phyloP scores from a whole-genome alignment of 1,140 invertebrate genomes.

The Bathynomus jamesi region DNA sequence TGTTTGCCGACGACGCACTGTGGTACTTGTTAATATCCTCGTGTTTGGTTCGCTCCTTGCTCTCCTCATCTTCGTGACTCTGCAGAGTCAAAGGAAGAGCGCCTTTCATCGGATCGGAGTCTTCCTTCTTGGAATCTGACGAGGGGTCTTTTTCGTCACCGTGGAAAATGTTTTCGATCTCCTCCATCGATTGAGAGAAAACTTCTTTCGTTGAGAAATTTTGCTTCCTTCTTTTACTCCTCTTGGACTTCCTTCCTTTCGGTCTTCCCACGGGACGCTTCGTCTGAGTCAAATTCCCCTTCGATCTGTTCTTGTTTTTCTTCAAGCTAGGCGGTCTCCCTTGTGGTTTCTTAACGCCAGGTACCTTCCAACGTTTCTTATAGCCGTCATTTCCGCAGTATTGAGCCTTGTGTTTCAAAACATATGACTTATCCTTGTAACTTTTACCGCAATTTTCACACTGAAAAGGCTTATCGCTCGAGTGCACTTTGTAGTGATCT shows the following conservation, averaged over 20 bases:
- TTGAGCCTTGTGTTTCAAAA: conserved; percentile 32
- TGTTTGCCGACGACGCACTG: no score
- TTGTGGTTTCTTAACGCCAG: conserved; percentile 25
- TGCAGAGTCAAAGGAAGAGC: no score
- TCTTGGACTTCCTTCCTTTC: background rate
- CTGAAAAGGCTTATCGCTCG: background rate
- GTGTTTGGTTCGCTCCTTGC: no score
- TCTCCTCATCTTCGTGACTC: no score
- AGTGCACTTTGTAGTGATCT: conserved; percentile 12
- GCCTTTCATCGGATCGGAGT: no score
- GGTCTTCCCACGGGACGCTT: background rate
- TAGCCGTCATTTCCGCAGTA: conserved; percentile 34
- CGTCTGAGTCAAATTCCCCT: background rate
- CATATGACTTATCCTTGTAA: conserved; percentile 40
- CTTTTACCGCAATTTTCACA: conserved; percentile 19
- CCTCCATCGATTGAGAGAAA: background rate
- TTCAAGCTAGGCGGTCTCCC: conserved; percentile 15
- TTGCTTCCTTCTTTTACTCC: background rate
- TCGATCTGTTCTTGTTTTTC: background rate
- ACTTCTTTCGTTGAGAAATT: background rate
- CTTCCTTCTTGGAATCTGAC: no score
- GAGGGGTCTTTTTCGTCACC: background rate
- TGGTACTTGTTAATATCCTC: no score
- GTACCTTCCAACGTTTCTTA: conserved; percentile 28
- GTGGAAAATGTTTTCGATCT: background rate